Conservation (phyloP, 2,888 invertebrate genomes). For the Troglohyphantes excavatus region DNA sequence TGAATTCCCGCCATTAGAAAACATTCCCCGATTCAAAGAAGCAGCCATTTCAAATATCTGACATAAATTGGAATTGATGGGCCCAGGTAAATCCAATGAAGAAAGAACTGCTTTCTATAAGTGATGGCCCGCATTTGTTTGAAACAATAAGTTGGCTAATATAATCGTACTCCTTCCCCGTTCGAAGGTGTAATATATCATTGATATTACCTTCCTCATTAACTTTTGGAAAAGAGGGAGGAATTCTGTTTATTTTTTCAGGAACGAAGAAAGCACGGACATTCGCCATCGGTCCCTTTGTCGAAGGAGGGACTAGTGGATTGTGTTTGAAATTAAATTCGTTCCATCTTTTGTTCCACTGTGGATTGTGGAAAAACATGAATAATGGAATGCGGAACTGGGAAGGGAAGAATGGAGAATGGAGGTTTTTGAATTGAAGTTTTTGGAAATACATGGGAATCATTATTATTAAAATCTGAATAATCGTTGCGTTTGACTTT, state of each 20-base stretch:
- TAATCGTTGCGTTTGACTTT: conserved; percentile 22
- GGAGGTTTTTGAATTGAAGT: conserved; percentile 17
- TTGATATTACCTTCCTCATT: conserved; percentile 47
- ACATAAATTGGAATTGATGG: conserved; percentile 59
- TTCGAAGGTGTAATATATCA: conserved; percentile 44
- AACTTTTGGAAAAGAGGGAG: conserved; percentile 4
- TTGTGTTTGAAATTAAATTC: conserved; percentile 52
- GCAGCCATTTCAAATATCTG: conserved; percentile 33
- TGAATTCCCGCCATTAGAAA: conserved; percentile 25
- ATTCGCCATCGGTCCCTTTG: conserved; percentile 27
- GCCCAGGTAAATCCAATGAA: conserved; percentile 7
- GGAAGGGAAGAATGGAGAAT: background rate
- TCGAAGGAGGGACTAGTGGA: background rate
- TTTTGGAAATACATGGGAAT: background rate
- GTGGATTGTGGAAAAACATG: conserved; percentile 19
- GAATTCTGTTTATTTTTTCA: conserved; percentile 20
- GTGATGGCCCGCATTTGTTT: conserved; percentile 37
- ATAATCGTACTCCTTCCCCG: conserved; percentile 37
- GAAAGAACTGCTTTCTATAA: conserved; percentile 14
- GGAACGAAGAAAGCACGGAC: conserved; percentile 23
- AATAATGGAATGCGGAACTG: conserved; percentile 38
- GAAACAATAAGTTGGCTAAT: conserved; percentile 37
- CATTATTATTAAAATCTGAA: conserved; percentile 38
- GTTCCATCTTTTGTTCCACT: background rate
- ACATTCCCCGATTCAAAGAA: conserved; percentile 8